phyloP scores from a whole-genome alignment of 1,140 invertebrate genomes.

The Philopotamus ludificatus region DNA sequence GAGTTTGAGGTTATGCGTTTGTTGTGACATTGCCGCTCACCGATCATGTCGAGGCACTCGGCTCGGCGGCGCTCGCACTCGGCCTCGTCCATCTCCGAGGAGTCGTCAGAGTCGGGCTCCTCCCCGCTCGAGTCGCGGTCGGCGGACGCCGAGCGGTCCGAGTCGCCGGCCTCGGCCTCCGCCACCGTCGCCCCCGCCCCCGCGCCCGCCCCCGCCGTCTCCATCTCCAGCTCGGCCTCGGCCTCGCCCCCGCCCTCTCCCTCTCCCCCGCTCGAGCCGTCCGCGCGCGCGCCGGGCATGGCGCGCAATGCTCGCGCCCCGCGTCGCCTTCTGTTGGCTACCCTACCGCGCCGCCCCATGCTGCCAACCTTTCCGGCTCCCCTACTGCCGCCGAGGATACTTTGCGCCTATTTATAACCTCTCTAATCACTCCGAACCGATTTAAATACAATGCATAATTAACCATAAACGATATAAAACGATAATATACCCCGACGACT shows the following conservation, averaged over 20 bases:
- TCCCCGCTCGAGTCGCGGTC: conserved; percentile 71
- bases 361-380: conserved; percentile 26
- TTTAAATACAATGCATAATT: too few relatives aligned
- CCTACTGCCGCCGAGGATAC: too few relatives aligned
- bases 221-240: conserved; percentile 56
- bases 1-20: conserved; percentile 35
- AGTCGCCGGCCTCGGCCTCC: conserved; percentile 64
- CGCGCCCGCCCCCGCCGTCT: too few relatives aligned
- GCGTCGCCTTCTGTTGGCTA: conserved; percentile 12
- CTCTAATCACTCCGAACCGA: too few relatives aligned
- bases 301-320: too few relatives aligned
- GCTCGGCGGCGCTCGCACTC: conserved; percentile 82
- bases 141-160: conserved; percentile 60
- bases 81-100: conserved; percentile 89
- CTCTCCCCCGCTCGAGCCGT: conserved; percentile 49
- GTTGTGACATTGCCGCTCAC: conserved; percentile 45
- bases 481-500: too few relatives aligned
- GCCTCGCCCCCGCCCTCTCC: conserved; percentile 60
- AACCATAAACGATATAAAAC: too few relatives aligned
- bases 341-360: too few relatives aligned
- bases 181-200: conserved; percentile 60
- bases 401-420: too few relatives aligned
- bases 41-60: conserved; percentile 81
- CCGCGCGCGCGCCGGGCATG: neutral
- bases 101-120: conserved; percentile 73